Evolutionary conservation across 2,113 vertebrate species (phyloP).

Genomic region (Alces alces): DNA sequence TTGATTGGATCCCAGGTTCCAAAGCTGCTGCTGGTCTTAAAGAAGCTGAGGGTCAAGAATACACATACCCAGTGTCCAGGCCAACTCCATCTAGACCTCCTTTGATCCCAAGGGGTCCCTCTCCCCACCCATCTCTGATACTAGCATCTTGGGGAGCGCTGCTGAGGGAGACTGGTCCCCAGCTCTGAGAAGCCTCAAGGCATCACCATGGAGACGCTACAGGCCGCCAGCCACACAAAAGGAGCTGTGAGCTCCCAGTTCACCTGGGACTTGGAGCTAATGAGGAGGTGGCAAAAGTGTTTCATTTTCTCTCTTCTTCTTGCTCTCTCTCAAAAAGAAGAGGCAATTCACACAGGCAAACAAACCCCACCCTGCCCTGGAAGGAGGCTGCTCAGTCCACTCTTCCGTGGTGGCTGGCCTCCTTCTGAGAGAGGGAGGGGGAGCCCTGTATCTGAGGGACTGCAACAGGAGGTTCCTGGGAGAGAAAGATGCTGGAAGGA

Average conservation of each 20-base stretch:
- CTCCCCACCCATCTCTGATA: fast-evolving
- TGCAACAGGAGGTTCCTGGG: background rate
- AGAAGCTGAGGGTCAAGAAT: background rate
- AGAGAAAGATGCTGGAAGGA: background rate
- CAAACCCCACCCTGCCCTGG: background rate
- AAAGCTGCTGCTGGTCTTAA: background rate
- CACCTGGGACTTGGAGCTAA: conserved; percentile 61
- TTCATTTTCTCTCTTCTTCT: conserved; percentile 41
- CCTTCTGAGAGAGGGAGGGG: background rate
- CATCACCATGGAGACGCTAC: conserved; percentile 76
- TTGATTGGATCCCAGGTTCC: background rate
- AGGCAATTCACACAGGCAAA: conserved; percentile 36
- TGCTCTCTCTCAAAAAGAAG: conserved; percentile 31
- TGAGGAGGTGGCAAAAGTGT: conserved; percentile 16
- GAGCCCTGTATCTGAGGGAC: background rate
- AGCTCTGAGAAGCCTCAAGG: background rate
- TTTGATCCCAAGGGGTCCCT: fast-evolving
- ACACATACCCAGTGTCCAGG: fast-evolving
- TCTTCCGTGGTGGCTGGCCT: fast-evolving
- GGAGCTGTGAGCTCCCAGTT: conserved; percentile 32
- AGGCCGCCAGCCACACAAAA: conserved; percentile 59
- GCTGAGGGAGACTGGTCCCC: background rate
- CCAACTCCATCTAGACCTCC: background rate
- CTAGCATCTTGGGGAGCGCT: background rate
- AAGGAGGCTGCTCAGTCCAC: background rate